Base-by-base conservation (phyloP, 2,113 vertebrate species). In the Tringa solitaria region DNA sequence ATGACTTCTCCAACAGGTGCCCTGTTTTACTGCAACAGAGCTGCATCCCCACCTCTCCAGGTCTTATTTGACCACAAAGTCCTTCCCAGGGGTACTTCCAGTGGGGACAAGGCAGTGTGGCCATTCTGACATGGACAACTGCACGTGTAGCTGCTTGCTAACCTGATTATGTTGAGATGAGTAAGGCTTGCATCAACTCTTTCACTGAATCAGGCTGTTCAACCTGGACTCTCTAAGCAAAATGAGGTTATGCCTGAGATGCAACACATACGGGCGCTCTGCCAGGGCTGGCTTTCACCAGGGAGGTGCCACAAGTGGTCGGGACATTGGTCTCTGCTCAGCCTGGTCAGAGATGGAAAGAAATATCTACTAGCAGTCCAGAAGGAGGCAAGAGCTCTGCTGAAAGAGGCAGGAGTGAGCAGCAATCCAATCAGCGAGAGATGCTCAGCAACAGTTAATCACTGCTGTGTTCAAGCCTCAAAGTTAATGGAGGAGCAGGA, bases 181-280 rank as follows among this genome's bases (percentile, higher is more conserved):
- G 56, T 9, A 60, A 23, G 26, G 18, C 65, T 89, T 93, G 65
- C 57, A 85, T 76, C 39, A 89, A 87, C 56, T 75, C 60, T 72
- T 93, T 28, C 60, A 72, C 57, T 76, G 35, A 19, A 92, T 85
- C 53, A 87, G 65, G 33, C 53, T 81, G 23, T 72, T 87, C 39
- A 90, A n/a, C 78, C 57, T 48, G 61, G 56, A 91, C 50, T 56
- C 48, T 35, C 48, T 65, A 56, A 85, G 61, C 18, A 91, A 94
- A 96, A 90, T 24, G 35, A 85, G 48, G 65, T 76, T 85, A 91
- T 53, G 24, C 19, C 61, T 84, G 70, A 76, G 74, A 60, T 48
- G 51, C 23, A 87, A 76, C 48, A 64, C 0, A 1, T 20, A 19
- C 46, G 60, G 68, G 69, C 43, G 69, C 57, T 78, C 37, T 87